These are phyloP conservation scores for Polia nebulosa DNA, from an alignment of 2,888 invertebrate genomes.

Conservation along the genomic window DNA sequence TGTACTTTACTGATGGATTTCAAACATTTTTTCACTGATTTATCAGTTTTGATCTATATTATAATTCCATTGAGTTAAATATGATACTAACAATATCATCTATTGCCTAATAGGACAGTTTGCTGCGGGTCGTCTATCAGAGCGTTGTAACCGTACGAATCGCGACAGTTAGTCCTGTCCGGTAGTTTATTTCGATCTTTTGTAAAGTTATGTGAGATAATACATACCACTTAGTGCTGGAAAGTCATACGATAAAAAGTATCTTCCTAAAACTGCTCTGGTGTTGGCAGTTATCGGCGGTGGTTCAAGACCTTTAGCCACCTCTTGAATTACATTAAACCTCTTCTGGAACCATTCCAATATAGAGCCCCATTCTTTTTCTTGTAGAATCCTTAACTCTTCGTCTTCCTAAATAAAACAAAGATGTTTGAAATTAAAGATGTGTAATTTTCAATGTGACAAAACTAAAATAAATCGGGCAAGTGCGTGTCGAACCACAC, in stretches of 20 bases:
- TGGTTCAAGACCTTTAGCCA: constrained; percentile 93
- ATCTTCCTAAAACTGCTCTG: constrained; percentile 93
- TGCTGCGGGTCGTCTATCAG: background rate
- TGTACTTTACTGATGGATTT: too few relatives aligned
- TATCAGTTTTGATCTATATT: too few relatives aligned
- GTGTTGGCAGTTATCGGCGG: constrained; percentile 93
- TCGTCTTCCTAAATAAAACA: constrained; percentile 92
- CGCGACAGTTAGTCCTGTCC: background rate
- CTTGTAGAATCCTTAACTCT: constrained; percentile 94
- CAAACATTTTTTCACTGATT: too few relatives aligned
- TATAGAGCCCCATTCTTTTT: constrained; percentile 96
- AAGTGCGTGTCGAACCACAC: background rate
- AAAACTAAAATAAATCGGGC: background rate
- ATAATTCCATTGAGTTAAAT: too few relatives aligned
- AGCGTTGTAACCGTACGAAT: background rate
- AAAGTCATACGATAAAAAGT: constrained; percentile 95
- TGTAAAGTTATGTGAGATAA: constrained; percentile 15
- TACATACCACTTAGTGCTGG: constrained; percentile 95
- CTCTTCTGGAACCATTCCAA: constrained; percentile 97
- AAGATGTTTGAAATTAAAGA: background rate
- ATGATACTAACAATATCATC: too few relatives aligned
- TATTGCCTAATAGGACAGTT: too few relatives aligned
- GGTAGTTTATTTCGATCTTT: constrained; percentile 6
- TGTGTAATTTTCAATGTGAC: background rate
- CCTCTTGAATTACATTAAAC: constrained; percentile 93